Percentiles rank a stretch among this genome's conserved stretches.
Evolutionary conservation across 2,113 vertebrate species (phyloP).

Genomic region (Salvelinus alpinus): DNA sequence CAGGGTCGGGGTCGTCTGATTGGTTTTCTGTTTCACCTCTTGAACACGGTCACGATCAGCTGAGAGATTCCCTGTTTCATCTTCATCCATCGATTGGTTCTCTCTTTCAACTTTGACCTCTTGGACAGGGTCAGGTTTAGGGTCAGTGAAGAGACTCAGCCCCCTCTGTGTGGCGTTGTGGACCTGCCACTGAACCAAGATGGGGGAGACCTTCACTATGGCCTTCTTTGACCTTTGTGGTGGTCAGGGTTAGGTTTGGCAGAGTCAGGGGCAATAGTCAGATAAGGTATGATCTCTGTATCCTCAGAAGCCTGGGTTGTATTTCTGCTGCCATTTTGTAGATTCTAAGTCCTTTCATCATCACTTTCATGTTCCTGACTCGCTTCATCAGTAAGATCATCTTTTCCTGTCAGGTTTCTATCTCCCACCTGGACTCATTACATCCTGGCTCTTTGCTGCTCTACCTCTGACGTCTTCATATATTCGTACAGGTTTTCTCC

Average conservation of each 20-base stretch:
- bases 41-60: not conserved
- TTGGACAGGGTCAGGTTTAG: not conserved
- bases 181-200: slow-evolving; percentile 61
- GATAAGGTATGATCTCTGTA: slow-evolving; percentile 57
- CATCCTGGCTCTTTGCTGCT: not conserved
- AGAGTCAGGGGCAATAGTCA: slow-evolving; percentile 63
- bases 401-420: not conserved
- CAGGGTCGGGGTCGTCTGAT: not conserved
- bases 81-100: slow-evolving; percentile 46
- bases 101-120: slow-evolving; percentile 6
- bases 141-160: slow-evolving; percentile 12
- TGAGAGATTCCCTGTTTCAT: slow-evolving; percentile 4
- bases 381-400: not conserved
- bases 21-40: too few relatives aligned
- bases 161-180: slow-evolving; percentile 38
- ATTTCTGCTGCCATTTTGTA: not conserved
- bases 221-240: slow-evolving; percentile 3
- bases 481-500: not conserved
- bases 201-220: slow-evolving; percentile 55
- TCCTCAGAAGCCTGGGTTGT: not conserved
- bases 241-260: slow-evolving; percentile 27
- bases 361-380: not conserved
- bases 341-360: not conserved
- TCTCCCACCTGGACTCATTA: slow-evolving; percentile 13
- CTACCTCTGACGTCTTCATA: not conserved